phyloP scores from a whole-genome alignment of 2,888 invertebrate species.

The Cosmia pyralina region DNA sequence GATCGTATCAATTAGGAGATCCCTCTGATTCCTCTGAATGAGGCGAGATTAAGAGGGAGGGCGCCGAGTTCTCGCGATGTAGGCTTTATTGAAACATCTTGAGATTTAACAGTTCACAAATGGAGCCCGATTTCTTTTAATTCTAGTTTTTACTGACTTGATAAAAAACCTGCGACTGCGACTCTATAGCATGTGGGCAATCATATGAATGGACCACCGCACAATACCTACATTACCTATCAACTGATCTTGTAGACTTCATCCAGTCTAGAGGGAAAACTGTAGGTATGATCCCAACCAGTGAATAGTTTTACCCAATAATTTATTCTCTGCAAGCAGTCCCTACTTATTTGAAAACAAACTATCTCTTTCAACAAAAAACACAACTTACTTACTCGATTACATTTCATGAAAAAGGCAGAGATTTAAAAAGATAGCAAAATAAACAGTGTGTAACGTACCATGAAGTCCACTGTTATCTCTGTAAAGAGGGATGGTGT shows the following conservation, averaged over 20 bases:
- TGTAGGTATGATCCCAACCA: neutral
- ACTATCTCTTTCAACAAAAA: constrained; percentile 23
- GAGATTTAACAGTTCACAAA: constrained; percentile 10
- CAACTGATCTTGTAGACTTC: neutral
- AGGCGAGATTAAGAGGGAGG: constrained; percentile 30
- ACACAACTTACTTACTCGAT: constrained; percentile 32
- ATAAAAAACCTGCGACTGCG: neutral
- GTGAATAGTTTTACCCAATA: neutral
- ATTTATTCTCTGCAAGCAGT: neutral
- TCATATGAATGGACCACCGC: neutral
- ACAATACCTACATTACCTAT: neutral
- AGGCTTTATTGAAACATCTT: constrained; percentile 26
- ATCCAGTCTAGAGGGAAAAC: neutral
- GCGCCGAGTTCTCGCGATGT: constrained; percentile 8
- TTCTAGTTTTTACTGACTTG: neutral
- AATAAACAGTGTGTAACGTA: constrained; percentile 71
- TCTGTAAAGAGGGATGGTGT: constrained; percentile 63
- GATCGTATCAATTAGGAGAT: constrained; percentile 66
- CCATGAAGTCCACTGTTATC: constrained; percentile 66
- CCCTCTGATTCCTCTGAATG: constrained; percentile 46
- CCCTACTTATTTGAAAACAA: constrained; percentile 13
- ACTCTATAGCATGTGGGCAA: neutral
- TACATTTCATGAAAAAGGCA: constrained; percentile 48
- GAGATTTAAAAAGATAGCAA: constrained; percentile 65
- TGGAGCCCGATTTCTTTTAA: neutral